phyloP scores from a whole-genome alignment of 1,140 invertebrate species.

The Hestina assimilis region DNA sequence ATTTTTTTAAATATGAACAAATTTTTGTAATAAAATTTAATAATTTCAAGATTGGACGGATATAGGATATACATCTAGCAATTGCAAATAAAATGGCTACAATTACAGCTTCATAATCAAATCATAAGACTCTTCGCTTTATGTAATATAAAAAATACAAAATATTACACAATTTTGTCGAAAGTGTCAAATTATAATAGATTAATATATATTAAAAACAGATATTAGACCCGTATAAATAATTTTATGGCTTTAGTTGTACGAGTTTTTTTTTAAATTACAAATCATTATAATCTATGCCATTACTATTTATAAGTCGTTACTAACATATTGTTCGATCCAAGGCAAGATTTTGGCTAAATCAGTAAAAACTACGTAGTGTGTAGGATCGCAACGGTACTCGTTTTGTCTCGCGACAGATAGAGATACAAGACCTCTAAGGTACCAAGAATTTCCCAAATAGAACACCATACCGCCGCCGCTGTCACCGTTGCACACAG shows the following conservation, averaged over 20 bases:
- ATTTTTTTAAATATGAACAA: too few relatives aligned
- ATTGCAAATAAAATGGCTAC: too few relatives aligned
- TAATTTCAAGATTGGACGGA: too few relatives aligned
- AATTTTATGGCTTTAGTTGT: constrained; percentile 1
- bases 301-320: not conserved
- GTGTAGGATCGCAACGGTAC: constrained; percentile 75
- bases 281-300: constrained; percentile 1
- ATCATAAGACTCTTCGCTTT: too few relatives aligned
- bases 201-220: not conserved
- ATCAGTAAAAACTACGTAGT: constrained; percentile 80
- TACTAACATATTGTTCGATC: constrained; percentile 59
- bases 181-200: not conserved
- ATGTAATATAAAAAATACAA: too few relatives aligned
- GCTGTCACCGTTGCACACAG: constrained; percentile 80
- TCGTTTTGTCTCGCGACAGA: constrained; percentile 74
- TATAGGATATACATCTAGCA: too few relatives aligned
- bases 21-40: too few relatives aligned
- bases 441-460: constrained; percentile 62
- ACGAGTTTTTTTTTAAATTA: constrained; percentile 1
- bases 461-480: constrained; percentile 80
- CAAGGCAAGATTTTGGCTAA: constrained; percentile 78
- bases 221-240: not conserved
- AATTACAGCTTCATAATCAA: too few relatives aligned
- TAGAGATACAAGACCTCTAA: constrained; percentile 79
- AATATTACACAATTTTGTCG: too few relatives aligned